Conservation (phyloP, 64 coral and sea anemone genomes). For the Pocillopora damicornis region DNA sequence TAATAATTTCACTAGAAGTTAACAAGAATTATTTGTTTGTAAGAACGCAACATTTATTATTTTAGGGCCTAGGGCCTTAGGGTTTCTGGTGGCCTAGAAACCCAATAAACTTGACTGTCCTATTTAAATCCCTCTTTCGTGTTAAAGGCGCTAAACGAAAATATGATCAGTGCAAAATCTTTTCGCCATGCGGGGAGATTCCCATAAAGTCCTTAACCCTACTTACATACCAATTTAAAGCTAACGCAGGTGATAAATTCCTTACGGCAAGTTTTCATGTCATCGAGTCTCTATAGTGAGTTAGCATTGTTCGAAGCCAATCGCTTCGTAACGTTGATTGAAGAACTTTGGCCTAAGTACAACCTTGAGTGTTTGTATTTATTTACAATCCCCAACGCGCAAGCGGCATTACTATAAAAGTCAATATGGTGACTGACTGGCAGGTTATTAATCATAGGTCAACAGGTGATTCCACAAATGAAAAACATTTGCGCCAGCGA, state of each 20-base stretch:
- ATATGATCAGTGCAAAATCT: not conserved
- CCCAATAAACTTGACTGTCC: not conserved
- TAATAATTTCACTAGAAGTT: not conserved
- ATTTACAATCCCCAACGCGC: constrained; percentile 2
- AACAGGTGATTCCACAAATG: constrained; percentile 31
- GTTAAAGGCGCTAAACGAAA: not conserved
- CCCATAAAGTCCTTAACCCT: not conserved
- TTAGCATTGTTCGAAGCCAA: not conserved
- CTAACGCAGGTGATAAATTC: not conserved
- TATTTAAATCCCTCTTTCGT: too few species aligned
- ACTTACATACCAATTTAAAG: not conserved
- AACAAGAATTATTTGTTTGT: too few species aligned
- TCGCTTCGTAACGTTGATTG: not conserved
- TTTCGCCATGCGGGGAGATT: not conserved
- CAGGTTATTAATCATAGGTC: constrained; percentile 42
- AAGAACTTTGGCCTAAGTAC: not conserved
- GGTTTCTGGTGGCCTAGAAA: not conserved
- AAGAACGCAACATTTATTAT: not conserved
- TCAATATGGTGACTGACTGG: not conserved
- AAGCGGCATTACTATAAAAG: not conserved
- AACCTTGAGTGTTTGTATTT: not conserved
- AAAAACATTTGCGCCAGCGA: constrained; percentile 3
- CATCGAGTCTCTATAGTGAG: not conserved
- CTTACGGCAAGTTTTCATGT: not conserved
- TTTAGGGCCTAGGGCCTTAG: not conserved